phyloP scores from a whole-genome alignment of 2,113 vertebrate species.

The Hepsetus odoe region DNA sequence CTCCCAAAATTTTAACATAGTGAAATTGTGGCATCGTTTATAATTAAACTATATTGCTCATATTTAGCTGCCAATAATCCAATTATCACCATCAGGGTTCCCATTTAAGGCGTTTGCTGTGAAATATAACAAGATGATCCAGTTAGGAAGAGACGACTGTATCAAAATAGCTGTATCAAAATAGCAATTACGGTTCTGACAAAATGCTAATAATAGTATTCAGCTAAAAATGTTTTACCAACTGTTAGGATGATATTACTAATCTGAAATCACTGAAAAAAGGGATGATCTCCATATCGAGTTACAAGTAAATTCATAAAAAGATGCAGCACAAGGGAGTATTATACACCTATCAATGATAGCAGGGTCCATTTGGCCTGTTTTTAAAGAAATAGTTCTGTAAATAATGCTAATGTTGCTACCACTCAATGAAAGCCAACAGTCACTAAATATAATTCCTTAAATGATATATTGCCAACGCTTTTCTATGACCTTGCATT shows the following conservation, averaged over 20 bases:
- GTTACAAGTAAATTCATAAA: too few species aligned
- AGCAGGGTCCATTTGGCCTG: too few species aligned
- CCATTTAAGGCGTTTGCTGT: constrained; percentile 8
- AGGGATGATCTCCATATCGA: background rate
- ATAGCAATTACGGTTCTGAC: background rate
- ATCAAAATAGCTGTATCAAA: constrained; percentile 14
- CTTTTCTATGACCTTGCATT: too few species aligned
- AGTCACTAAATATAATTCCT: too few species aligned
- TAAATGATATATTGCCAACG: too few species aligned
- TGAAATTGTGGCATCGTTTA: background rate
- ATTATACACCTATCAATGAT: too few species aligned
- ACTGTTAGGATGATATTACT: too few species aligned
- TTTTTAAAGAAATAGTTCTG: too few species aligned
- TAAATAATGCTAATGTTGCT: too few species aligned
- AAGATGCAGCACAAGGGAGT: too few species aligned
- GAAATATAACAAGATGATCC: constrained; percentile 2
- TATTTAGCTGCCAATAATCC: background rate
- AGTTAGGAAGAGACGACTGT: background rate
- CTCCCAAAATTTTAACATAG: background rate
- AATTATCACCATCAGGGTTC: background rate
- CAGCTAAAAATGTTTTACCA: background rate
- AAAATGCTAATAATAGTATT: background rate
- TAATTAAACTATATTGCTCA: background rate
- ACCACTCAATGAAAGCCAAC: too few species aligned
- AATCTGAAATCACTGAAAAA: too few species aligned